A percentile compares a stretch with the other conserved stretches of the same genome.
phyloP scores from a whole-genome alignment of 2,888 invertebrate species.

The Drosophila hamatofila region DNA sequence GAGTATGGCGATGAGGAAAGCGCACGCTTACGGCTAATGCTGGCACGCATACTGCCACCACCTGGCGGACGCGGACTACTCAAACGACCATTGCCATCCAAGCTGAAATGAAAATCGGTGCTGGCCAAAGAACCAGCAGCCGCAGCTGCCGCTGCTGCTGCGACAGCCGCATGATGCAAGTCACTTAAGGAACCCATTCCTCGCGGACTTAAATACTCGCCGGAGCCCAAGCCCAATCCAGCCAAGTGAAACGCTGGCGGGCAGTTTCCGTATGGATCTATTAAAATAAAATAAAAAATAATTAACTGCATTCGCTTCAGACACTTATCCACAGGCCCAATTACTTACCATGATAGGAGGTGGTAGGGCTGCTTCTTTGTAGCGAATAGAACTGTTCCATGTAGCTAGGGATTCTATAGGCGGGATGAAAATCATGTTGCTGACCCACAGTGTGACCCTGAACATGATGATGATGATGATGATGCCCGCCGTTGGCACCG shows the following conservation, averaged over 20 bases:
- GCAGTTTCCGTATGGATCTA: constrained; percentile 80
- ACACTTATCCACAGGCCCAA: not conserved
- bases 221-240: constrained; percentile 87
- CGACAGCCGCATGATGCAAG: constrained; percentile 86
- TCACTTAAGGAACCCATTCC: constrained; percentile 85
- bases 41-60: constrained; percentile 86
- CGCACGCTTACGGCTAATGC: constrained; percentile 94
- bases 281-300: no score
- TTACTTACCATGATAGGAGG: constrained; percentile 89
- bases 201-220: constrained; percentile 87
- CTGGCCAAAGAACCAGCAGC: constrained; percentile 90
- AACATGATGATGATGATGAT: constrained; percentile 62
- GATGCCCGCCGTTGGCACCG: constrained; percentile 12
- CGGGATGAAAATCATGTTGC: constrained; percentile 87
- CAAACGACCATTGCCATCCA: constrained; percentile 91
- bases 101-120: constrained; percentile 95
- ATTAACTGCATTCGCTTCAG: not conserved
- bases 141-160: constrained; percentile 75
- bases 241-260: constrained; percentile 83
- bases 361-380: constrained; percentile 89
- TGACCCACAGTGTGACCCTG: constrained; percentile 67
- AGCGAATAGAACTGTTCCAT: constrained; percentile 92
- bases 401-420: constrained; percentile 90
- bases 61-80: constrained; percentile 88
- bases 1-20: constrained; percentile 98